Conservation (phyloP, 2,797 vertebrate genomes). For the Alosa sapidissima region DNA sequence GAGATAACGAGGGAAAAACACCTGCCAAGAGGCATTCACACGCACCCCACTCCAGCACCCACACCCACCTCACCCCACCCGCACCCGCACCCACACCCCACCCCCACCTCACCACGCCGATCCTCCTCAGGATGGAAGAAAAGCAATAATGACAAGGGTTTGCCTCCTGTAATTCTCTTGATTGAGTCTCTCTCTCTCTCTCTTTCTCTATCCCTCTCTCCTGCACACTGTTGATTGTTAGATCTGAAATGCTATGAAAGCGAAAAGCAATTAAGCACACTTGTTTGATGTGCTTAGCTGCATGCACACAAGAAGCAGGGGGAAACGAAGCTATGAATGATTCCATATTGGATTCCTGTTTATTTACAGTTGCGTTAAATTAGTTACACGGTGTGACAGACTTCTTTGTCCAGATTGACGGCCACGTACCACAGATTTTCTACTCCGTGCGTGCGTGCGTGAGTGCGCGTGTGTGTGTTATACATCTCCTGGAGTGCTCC, state of each 20-base stretch:
- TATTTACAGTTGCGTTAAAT: constrained; percentile 18
- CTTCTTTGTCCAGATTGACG: constrained; percentile 1
- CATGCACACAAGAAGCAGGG: not conserved
- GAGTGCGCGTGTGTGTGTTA: constrained; percentile 27
- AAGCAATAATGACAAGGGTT: constrained; percentile 16
- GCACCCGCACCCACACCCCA: not conserved
- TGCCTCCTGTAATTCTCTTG: constrained; percentile 17
- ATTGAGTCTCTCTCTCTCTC: constrained; percentile 3
- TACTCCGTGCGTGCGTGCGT: not conserved
- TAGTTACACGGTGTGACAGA: not conserved
- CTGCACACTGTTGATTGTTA: not conserved
- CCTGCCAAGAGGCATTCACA: not conserved
- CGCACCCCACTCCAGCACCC: not conserved
- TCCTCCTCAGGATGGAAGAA: not conserved
- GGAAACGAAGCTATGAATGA: not conserved
- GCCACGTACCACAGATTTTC: not conserved
- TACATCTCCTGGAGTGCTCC: constrained; percentile 39
- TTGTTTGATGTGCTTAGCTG: constrained; percentile 13
- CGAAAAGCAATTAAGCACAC: constrained; percentile 16
- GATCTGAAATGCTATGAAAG: constrained; percentile 18
- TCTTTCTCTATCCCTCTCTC: not conserved
- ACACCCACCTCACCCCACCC: not conserved
- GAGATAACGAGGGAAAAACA: constrained; percentile 24
- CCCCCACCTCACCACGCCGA: not conserved
- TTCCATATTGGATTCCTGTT: constrained; percentile 13